Percentiles rank a stretch among this genome's conserved stretches.
Evolutionary conservation across 2,113 vertebrate species (phyloP).

Genomic region (Ellobius talpinus): DNA sequence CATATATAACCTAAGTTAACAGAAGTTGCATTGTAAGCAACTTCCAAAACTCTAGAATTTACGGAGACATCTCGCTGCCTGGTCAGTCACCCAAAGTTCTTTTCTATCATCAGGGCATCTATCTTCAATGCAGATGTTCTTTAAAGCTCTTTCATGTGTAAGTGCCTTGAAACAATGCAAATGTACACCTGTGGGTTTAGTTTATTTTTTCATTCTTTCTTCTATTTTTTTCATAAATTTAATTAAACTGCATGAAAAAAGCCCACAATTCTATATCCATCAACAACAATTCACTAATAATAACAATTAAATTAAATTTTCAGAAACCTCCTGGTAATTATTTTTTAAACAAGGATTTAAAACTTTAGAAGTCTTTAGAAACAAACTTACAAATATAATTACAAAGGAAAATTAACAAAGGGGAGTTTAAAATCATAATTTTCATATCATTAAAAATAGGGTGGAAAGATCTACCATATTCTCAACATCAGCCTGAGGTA

Average conservation of each 20-base stretch:
- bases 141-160: background rate
- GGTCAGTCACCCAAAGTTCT: too few relatives aligned
- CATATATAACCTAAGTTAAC: too few relatives aligned
- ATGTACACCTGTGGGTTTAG: background rate
- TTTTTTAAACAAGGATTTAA: constrained; percentile 40
- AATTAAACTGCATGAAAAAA: background rate
- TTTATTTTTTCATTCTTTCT: background rate
- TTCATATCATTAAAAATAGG: constrained; percentile 37
- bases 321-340: constrained; percentile 23
- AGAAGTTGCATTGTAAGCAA: too few relatives aligned
- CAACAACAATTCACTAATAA: background rate
- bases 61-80: too few relatives aligned
- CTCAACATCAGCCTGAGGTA: constrained; percentile 45
- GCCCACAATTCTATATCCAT: background rate
- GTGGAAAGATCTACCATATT: background rate
- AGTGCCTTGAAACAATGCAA: constrained; percentile 1
- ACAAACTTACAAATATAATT: constrained; percentile 36
- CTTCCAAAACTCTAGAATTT: too few relatives aligned
- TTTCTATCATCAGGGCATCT: too few relatives aligned
- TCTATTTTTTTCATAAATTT: background rate
- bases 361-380: constrained; percentile 41
- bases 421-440: constrained; percentile 39
- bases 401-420: constrained; percentile 54
- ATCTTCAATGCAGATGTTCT: background rate
- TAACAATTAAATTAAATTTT: constrained; percentile 15